A percentile compares a stretch with the other conserved stretches of the same genome.
These are phyloP conservation scores for Acanthoscelides obtectus DNA, from an alignment of 2,888 invertebrate genomes.

Conservation along the genomic window DNA sequence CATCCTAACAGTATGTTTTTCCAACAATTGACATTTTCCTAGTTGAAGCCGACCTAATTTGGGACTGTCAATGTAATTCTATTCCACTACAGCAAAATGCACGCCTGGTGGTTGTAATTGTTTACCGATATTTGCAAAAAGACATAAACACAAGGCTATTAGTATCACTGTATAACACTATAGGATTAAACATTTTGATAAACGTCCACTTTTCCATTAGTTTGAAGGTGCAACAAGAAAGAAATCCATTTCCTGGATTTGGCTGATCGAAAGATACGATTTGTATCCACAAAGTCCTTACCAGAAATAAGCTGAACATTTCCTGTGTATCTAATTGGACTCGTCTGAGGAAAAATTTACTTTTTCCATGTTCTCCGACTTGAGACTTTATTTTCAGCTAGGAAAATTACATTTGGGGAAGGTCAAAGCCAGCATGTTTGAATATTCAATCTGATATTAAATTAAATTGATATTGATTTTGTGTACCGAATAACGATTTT, in stretches of 20 bases:
- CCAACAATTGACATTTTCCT: too few species aligned
- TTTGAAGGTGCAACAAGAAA: background rate
- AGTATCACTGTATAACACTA: background rate
- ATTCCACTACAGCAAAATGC: too few species aligned
- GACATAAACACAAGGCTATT: background rate
- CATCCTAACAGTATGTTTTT: too few species aligned
- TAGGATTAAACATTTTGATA: background rate
- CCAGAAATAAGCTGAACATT: background rate
- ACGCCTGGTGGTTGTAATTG: too few species aligned
- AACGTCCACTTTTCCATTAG: background rate
- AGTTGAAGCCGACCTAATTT: too few species aligned
- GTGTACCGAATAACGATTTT: background rate
- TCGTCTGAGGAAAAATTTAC: background rate
- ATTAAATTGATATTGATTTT: constrained; percentile 9
- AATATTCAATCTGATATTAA: constrained; percentile 8
- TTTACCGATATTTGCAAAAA: too few species aligned
- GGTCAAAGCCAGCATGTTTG: constrained; percentile 7
- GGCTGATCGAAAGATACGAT: background rate
- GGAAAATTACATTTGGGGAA: constrained; percentile 7
- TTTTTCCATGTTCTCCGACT: background rate
- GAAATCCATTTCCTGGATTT: background rate
- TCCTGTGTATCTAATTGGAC: background rate
- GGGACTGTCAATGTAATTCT: too few species aligned
- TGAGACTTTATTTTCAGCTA: constrained; percentile 2
- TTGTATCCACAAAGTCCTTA: background rate